These are phyloP conservation scores for Penaeus japonicus DNA, from an alignment of 1,140 invertebrate species.

Conservation along the genomic window DNA sequence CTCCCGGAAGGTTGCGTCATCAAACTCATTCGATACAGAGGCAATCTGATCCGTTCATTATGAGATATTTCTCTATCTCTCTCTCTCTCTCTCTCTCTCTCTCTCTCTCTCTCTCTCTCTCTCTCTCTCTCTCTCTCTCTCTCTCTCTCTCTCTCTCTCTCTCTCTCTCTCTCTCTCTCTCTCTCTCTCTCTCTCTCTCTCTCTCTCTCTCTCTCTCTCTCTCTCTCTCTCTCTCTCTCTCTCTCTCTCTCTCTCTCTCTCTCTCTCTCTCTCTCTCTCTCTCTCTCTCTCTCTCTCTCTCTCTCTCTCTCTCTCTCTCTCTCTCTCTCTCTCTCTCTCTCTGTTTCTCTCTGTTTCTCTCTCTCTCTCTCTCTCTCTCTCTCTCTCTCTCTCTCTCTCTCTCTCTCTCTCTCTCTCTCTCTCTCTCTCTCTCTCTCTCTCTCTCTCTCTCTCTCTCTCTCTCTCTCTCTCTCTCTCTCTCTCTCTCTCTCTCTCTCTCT, in stretches of 20 bases:
- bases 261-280: neutral
- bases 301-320: neutral
- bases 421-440: neutral
- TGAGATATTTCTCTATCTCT: neutral
- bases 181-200: neutral
- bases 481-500: neutral
- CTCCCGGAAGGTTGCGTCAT: no score
- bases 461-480: neutral
- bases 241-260: neutral
- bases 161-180: slow-evolving; percentile 1
- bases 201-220: neutral
- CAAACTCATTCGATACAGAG: no score
- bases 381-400: no score
- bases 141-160: neutral
- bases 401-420: no score
- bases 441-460: neutral
- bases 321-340: neutral
- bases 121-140: slow-evolving; percentile 16
- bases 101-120: slow-evolving; percentile 22
- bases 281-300: neutral
- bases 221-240: neutral
- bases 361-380: neutral
- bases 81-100: slow-evolving; percentile 14
- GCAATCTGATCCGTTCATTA: no score
- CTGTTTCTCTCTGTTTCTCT: neutral